Base-by-base conservation (phyloP, 92 coral and sea anemone species). In the Siderastrea radians region DNA sequence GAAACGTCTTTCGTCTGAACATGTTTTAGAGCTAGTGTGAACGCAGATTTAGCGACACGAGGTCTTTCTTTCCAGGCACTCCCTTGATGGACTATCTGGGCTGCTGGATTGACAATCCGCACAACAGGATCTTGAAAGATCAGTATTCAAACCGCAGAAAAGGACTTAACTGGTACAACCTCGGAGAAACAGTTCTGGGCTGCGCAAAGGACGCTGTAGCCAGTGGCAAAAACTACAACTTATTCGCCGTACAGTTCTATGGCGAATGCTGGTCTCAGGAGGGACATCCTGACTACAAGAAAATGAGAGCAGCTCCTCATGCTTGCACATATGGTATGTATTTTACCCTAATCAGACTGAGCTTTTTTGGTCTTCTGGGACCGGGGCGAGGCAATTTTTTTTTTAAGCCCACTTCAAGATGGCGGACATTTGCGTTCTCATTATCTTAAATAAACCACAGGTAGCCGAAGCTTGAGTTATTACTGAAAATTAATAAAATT, bases 41-140 rank as follows among this genome's bases (percentile, higher is more conserved):
- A 26, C 38, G 38, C 38, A 26, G 38, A 0, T 57, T 54, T 57
- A 3, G 38, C 13, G 14, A 11, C 61, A 4, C 9, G 4, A 45
- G 54, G 8, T 60, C 44, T 46, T 48, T 66, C 57, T 74, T 65
- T 19, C 19, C 13, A 84, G 88, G 60, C 49, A 3, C n/a, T 3
- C 88, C 88, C 49, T 82, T 15, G 5, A 4, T 84, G 72, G 13
- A 13, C 3, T 84, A 84, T 52, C 48, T 11, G 63, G 88, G 88
- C 53, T 84, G 88, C 82, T 84, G 80, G 81, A 75, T 84, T 26
- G 88, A 84, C 26, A 44, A 84, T 16, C 88, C 88, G 13, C 4
- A 7, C 1, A 47, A 63, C 9, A 74, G 88, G 51, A 84, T 65
- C 14, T 74, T 84, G 58, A 1, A 26, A 15, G 88, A 84, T 63